phyloP scores from a whole-genome alignment of 2,888 invertebrate species.

The Hydrotaea diabolus region DNA sequence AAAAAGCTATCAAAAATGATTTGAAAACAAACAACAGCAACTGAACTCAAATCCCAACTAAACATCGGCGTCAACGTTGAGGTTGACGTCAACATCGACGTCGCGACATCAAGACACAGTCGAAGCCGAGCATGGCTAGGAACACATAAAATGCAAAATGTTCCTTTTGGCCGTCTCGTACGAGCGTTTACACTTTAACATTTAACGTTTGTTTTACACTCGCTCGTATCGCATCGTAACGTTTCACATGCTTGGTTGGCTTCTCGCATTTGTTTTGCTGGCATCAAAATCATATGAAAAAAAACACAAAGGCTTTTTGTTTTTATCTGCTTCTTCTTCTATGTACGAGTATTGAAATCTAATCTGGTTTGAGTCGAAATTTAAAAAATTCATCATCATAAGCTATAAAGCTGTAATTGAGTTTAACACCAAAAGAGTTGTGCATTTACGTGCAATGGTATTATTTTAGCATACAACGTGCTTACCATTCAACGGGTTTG shows the following conservation, averaged over 20 bases:
- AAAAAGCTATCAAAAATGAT: constrained; percentile 5
- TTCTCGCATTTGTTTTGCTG: not conserved
- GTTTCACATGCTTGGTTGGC: not conserved
- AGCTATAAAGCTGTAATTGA: too few species aligned
- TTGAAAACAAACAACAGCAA: not conserved
- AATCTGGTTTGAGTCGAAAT: too few species aligned
- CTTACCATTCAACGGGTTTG: too few species aligned
- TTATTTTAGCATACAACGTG: too few species aligned
- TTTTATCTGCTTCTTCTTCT: too few species aligned
- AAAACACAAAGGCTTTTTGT: too few species aligned
- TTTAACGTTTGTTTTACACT: constrained; percentile 64
- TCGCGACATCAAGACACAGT: not conserved
- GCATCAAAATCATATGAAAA: not conserved
- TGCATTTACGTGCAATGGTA: too few species aligned
- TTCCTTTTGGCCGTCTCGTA: constrained; percentile 50
- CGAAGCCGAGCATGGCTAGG: constrained; percentile 19
- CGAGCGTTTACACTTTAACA: constrained; percentile 65
- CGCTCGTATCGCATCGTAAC: constrained; percentile 23
- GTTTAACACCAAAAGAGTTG: too few species aligned
- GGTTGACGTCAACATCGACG: not conserved
- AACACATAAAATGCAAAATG: constrained; percentile 10
- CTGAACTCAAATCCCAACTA: not conserved
- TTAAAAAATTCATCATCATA: too few species aligned
- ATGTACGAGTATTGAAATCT: too few species aligned
- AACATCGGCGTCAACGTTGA: not conserved